A percentile compares a stretch with the other conserved stretches of the same genome.
These are phyloP conservation scores for Xestia ashworthii DNA, from an alignment of 2,888 invertebrate species.

Conservation along the genomic window DNA sequence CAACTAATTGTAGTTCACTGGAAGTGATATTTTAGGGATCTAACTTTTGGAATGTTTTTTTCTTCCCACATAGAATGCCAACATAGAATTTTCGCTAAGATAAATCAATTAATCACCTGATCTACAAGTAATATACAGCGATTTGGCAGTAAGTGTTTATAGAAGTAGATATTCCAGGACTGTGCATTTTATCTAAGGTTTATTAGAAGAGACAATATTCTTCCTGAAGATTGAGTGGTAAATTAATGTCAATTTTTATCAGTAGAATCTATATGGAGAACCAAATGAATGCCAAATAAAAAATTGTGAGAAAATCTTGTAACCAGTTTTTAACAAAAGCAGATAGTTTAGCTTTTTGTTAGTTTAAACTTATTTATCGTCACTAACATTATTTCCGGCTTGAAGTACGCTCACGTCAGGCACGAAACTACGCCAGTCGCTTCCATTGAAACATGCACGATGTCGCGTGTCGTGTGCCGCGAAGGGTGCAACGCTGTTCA, in stretches of 20 bases:
- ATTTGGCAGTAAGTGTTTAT: background rate
- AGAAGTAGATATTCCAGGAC: background rate
- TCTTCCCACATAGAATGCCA: background rate
- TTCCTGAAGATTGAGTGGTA: background rate
- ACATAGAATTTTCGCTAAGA: background rate
- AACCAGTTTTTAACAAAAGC: background rate
- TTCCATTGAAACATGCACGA: constrained; percentile 61
- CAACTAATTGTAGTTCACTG: constrained; percentile 65
- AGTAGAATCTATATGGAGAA: background rate
- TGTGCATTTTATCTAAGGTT: background rate
- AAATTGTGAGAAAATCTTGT: background rate
- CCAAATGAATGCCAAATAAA: background rate
- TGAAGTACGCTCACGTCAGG: constrained; percentile 30
- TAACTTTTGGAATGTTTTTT: background rate
- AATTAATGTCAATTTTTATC: background rate
- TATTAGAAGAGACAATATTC: background rate
- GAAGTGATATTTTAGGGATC: constrained; percentile 62
- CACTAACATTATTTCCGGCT: constrained; percentile 7
- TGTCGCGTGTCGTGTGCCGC: constrained; percentile 81
- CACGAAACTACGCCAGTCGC: constrained; percentile 40
- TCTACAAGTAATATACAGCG: background rate
- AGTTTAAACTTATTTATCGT: background rate
- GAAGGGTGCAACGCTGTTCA: constrained; percentile 88
- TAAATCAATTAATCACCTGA: background rate
- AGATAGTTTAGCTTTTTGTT: background rate